phyloP scores from a whole-genome alignment of 2,888 invertebrate species.

The Eumerus sabulonum region DNA sequence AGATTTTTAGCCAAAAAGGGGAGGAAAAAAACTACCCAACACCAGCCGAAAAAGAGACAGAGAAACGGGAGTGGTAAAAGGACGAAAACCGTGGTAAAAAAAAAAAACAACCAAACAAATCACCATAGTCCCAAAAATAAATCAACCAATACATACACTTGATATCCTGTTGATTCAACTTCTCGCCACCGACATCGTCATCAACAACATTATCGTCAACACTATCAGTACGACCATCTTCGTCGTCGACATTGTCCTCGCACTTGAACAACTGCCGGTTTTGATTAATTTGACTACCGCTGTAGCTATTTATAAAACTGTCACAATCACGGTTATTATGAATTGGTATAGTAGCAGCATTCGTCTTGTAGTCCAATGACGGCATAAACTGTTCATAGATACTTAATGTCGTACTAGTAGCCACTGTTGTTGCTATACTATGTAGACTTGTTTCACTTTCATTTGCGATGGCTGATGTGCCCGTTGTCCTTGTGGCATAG shows the following conservation, averaged over 20 bases:
- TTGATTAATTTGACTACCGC: conserved; percentile 42
- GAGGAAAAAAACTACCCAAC: too few species aligned
- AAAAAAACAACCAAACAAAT: not conserved
- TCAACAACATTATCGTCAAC: conserved; percentile 35
- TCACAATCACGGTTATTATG: conserved; percentile 36
- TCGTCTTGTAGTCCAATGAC: conserved; percentile 44
- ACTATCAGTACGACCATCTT: conserved; percentile 27
- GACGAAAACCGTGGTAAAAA: too few species aligned
- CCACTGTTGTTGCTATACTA: conserved; percentile 7
- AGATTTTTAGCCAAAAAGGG: too few species aligned
- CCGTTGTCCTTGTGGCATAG: conserved; percentile 26
- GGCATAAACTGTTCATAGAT: conserved; percentile 54
- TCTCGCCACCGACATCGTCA: conserved; percentile 36
- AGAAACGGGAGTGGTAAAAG: too few species aligned
- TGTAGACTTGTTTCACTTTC: too few species aligned
- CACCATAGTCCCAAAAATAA: not conserved
- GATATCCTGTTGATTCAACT: conserved; percentile 63
- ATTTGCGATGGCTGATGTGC: too few species aligned
- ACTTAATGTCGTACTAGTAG: conserved; percentile 24
- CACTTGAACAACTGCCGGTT: conserved; percentile 65
- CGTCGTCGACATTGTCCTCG: conserved; percentile 44
- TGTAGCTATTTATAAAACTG: conserved; percentile 51
- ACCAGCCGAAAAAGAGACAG: too few species aligned
- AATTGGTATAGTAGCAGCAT: not conserved
- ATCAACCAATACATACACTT: conserved; percentile 57